Evolutionary conservation across 2,888 invertebrate species (phyloP), one percentile per base, ranked within the genome.

Genomic region (Caenorhabditis auriculariae): DNA sequence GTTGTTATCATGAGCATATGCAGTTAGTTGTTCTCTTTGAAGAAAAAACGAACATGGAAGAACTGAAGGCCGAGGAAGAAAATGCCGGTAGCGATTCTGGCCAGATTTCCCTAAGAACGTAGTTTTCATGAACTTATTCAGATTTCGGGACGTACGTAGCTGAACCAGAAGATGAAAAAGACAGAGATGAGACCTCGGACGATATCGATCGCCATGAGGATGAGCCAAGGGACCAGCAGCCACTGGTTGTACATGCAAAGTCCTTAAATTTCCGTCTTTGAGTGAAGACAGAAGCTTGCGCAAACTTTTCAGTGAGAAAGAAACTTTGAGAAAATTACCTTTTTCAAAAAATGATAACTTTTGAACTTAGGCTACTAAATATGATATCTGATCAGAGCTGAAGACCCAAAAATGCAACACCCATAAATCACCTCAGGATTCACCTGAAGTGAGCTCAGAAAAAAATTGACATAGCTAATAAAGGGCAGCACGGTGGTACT

Each of bases 61-160:
- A 79, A 65, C 53, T 81, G 81, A 19, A 81, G 61, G 5, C 80
- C 81, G n/a, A 82, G 69, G 69, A 82, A 81, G 72, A 82, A 81
- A 37, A 81, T 81, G 29, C 77, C 81, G 5, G 79, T 75, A 19
- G 81, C 81, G 44, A 81, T 76, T 28, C 81, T 66, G 0, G 78
- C 76, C 49, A 81, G 58, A 52, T 81, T 76, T 3, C 72, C 64
- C 72, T 79, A 57, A 39, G 76, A 74, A 29, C n/a, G 37, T 9
- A n/a, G 12, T 7, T n/a, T 4, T 35, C 3, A 47, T 7, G 5
- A 27, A n/a, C 17, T 32, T n/a, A 38, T 12, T 7, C 24, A 38
- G 23, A 26, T 26, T 17, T 54, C 3, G n/a, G 4, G 28, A 67
- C 72, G 57, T 52, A 77, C 77, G 46, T 77, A 69, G 42, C 74